Evolutionary conservation across 2,888 invertebrate species (phyloP).

Genomic region (Amiota mariae): DNA sequence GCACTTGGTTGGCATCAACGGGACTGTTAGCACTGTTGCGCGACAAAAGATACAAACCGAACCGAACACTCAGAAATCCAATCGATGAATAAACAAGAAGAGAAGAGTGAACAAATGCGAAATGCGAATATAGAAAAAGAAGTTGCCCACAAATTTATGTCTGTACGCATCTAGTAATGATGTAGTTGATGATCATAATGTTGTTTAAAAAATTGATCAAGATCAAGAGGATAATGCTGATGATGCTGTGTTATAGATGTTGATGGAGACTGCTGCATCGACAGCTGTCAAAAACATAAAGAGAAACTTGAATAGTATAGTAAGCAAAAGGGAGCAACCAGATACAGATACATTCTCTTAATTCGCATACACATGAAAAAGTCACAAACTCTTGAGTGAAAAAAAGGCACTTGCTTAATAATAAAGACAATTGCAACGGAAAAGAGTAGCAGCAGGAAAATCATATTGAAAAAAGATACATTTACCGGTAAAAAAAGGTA

Average conservation of each 20-base stretch:
- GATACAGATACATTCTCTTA: background rate
- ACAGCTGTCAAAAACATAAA: background rate
- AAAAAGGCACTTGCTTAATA: background rate
- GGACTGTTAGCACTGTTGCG: constrained; percentile 1
- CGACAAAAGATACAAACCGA: constrained; percentile 35
- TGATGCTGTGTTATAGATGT: background rate
- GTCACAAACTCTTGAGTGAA: background rate
- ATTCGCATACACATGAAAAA: background rate
- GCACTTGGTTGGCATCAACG: no score
- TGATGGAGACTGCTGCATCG: background rate
- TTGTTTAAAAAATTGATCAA: background rate
- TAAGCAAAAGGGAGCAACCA: background rate
- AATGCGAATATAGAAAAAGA: constrained; percentile 41
- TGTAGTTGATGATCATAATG: background rate
- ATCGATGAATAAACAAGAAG: constrained; percentile 23
- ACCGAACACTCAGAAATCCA: constrained; percentile 56
- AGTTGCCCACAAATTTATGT: background rate
- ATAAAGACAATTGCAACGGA: background rate
- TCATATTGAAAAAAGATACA: no score
- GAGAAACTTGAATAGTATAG: background rate
- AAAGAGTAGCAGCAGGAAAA: no score
- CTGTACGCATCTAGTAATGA: background rate
- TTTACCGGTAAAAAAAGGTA: no score
- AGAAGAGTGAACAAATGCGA: constrained; percentile 42
- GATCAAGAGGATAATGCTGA: background rate